phyloP scores from a whole-genome alignment of 2,797 vertebrate genomes.

The Lagorchestes hirsutus region DNA sequence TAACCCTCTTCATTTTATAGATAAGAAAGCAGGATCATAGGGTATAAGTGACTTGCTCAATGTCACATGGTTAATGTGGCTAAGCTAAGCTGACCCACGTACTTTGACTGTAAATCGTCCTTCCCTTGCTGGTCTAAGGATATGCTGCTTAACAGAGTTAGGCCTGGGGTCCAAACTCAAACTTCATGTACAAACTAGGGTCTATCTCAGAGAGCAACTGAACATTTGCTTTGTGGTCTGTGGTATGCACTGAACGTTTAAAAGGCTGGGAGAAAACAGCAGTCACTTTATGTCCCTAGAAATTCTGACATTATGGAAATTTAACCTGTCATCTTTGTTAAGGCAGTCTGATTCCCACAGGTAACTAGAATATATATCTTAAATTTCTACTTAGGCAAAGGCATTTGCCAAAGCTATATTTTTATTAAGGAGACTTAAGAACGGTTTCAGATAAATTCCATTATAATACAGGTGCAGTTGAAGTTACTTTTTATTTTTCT shows the following conservation, averaged over 20 bases:
- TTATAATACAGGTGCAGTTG: neutral
- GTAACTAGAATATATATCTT: neutral
- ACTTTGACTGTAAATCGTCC: neutral
- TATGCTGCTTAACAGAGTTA: neutral
- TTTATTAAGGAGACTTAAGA: neutral
- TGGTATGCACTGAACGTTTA: neutral
- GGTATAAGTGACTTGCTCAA: neutral
- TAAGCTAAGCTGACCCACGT: neutral
- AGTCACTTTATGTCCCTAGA: neutral
- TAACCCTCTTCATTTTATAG: neutral
- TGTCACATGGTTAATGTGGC: neutral
- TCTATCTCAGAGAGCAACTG: neutral
- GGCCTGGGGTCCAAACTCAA: neutral
- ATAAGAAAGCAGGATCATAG: neutral
- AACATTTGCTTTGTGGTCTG: neutral
- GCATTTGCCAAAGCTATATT: neutral
- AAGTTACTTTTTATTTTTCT: neutral
- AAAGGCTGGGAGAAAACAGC: neutral
- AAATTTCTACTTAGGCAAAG: neutral
- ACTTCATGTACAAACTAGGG: neutral
- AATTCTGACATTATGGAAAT: neutral
- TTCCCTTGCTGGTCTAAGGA: neutral
- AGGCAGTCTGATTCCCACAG: neutral
- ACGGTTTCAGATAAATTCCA: constrained; percentile 19
- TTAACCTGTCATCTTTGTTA: neutral